phyloP scores from a whole-genome alignment of 2,888 invertebrate genomes.

The Tetranychus piercei region DNA sequence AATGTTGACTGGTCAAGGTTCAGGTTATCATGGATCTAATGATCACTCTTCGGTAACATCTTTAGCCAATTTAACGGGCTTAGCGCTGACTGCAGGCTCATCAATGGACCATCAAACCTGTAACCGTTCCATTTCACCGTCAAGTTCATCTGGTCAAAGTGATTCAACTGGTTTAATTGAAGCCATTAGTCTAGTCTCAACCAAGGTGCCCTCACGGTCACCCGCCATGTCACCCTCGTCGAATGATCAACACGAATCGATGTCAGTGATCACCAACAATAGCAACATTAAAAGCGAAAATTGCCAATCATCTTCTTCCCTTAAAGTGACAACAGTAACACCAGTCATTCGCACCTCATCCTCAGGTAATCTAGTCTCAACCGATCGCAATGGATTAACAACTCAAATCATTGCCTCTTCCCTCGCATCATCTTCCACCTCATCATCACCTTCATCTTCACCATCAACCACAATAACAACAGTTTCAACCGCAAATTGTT shows the following conservation, averaged over 20 bases:
- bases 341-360: not conserved
- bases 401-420: not conserved
- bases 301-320: not conserved
- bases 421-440: not conserved
- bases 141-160: not conserved
- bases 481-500: not conserved
- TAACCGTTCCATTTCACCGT: not conserved
- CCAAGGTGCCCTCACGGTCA: not conserved
- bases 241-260: not conserved
- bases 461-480: not conserved
- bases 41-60: not conserved
- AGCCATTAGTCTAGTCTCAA: not conserved
- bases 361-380: slow-evolving; percentile 4
- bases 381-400: not conserved
- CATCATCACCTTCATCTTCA: not conserved
- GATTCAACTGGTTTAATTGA: not conserved
- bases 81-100: not conserved
- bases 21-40: not conserved
- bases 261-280: not conserved
- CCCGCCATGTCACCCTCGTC: not conserved
- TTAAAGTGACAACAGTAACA: slow-evolving; percentile 4
- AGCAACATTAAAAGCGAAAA: not conserved
- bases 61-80: not conserved
- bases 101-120: not conserved
- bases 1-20: not conserved